Evolutionary conservation across 2,113 vertebrate genomes (phyloP).

Genomic region (Rhadina sibilatrix): DNA sequence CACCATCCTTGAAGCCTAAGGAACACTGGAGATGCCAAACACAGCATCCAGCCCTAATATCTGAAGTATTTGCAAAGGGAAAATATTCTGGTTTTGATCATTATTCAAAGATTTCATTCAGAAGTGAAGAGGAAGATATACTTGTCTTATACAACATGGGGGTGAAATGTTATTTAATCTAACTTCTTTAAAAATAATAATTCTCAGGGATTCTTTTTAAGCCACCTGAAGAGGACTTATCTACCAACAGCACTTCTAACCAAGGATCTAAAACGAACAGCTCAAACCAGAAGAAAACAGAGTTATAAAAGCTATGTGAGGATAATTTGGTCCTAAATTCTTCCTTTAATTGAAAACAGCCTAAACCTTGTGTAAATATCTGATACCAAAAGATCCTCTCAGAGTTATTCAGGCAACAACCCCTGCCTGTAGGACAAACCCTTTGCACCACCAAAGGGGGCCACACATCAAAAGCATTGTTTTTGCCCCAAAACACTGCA

Average conservation of each 20-base stretch:
- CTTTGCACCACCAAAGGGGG: neutral
- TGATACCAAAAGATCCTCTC: neutral
- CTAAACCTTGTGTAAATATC: neutral
- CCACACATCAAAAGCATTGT: fast-evolving
- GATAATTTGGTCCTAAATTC: neutral
- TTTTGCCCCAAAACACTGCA: neutral
- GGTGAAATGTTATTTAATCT: neutral
- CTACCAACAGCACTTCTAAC: neutral
- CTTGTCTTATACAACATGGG: neutral
- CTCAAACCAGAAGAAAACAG: neutral
- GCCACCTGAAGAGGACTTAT: neutral
- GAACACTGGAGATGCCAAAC: neutral
- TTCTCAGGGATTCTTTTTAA: neutral
- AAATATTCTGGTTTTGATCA: neutral
- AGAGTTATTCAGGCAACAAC: neutral
- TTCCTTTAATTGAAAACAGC: neutral
- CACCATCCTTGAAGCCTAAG: neutral
- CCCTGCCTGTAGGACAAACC: neutral
- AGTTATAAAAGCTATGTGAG: neutral
- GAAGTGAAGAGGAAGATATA: neutral
- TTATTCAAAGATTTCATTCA: neutral
- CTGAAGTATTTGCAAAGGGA: neutral
- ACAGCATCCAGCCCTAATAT: neutral
- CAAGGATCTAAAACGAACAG: neutral
- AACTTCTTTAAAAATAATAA: neutral